Conservation (phyloP, 2,888 invertebrate genomes). For the Sarcophaga variegata region DNA sequence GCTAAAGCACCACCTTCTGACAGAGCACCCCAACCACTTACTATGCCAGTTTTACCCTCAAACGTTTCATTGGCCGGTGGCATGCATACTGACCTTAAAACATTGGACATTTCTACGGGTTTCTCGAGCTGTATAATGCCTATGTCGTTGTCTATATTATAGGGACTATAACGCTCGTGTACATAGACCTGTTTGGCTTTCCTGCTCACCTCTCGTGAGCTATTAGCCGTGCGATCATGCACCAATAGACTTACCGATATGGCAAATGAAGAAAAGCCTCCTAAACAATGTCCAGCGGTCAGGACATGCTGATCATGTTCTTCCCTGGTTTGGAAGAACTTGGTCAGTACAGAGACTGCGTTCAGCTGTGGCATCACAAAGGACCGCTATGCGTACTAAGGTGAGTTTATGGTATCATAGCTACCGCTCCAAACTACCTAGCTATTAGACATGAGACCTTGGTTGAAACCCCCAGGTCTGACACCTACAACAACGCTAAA, state of each 20-base stretch:
- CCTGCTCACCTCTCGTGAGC: slow-evolving; percentile 26
- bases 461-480: too few species aligned
- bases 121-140: slow-evolving; percentile 84
- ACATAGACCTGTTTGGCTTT: background rate
- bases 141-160: slow-evolving; percentile 84
- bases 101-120: slow-evolving; percentile 83
- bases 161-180: slow-evolving; percentile 81
- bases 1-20: slow-evolving; percentile 87
- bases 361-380: too few species aligned
- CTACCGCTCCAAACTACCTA: too few species aligned
- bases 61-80: slow-evolving; percentile 82
- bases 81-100: slow-evolving; percentile 90
- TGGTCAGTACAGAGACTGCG: too few species aligned
- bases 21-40: slow-evolving; percentile 90
- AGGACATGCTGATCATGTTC: slow-evolving; percentile 84
- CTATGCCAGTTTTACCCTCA: slow-evolving; percentile 83
- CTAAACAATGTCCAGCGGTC: slow-evolving; percentile 89
- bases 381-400: too few species aligned
- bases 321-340: too few species aligned
- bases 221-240: slow-evolving; percentile 35
- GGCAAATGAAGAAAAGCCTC: slow-evolving; percentile 84
- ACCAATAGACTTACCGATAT: slow-evolving; percentile 87
- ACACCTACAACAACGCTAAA: too few species aligned
- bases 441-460: too few species aligned
- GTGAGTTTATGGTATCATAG: too few species aligned